Conservation (phyloP, 2,888 invertebrate genomes). For the Venusia cambrica region DNA sequence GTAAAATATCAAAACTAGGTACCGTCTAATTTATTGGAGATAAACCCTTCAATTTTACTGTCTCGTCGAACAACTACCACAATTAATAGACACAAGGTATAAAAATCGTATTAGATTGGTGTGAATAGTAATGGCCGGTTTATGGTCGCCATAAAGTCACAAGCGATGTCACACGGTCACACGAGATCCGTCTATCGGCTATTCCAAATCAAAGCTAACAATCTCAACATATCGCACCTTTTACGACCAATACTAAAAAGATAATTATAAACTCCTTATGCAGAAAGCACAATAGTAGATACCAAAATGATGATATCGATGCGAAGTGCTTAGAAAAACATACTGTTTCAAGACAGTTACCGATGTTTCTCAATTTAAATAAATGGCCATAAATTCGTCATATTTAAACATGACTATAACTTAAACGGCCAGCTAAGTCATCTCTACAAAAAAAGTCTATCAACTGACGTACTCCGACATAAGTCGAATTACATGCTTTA, state of each 20-base stretch:
- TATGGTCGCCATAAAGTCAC: slow-evolving; percentile 60
- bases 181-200: slow-evolving; percentile 40
- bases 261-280: slow-evolving; percentile 36
- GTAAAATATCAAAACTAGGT: slow-evolving; percentile 38
- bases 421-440: too few species aligned
- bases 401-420: too few species aligned
- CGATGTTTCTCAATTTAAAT: too few species aligned
- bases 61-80: slow-evolving; percentile 56
- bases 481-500: too few species aligned
- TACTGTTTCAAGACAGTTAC: too few species aligned
- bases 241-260: slow-evolving; percentile 43
- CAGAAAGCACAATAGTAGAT: slow-evolving; percentile 30
- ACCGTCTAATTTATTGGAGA: slow-evolving; percentile 49
- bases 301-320: slow-evolving; percentile 24
- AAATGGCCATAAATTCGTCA: too few species aligned
- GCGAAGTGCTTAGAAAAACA: too few species aligned
- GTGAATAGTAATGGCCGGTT: slow-evolving; percentile 65
- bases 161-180: slow-evolving; percentile 54
- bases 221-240: slow-evolving; percentile 34
- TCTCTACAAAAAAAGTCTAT: too few species aligned
- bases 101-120: slow-evolving; percentile 66
- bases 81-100: slow-evolving; percentile 61
- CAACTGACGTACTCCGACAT: too few species aligned
- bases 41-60: slow-evolving; percentile 61
- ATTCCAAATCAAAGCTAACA: slow-evolving; percentile 36